A percentile compares a stretch with the other conserved stretches of the same genome.
Conservation (phyloP, 2,113 vertebrate species). For the Agelaius tricolor region DNA sequence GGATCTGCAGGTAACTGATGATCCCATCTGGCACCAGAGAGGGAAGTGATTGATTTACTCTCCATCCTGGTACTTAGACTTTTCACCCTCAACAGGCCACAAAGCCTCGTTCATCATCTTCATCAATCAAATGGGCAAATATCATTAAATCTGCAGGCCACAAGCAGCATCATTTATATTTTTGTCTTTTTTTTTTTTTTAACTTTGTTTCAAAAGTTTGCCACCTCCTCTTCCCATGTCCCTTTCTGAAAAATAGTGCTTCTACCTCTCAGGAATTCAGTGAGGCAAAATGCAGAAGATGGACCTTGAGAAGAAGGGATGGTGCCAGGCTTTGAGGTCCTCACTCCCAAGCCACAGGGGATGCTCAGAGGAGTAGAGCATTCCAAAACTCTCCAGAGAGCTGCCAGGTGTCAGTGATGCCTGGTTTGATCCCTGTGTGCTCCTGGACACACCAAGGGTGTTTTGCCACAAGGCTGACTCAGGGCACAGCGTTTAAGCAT, state of each 20-base stretch:
- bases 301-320: neutral
- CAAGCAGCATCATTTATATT: slow-evolving; percentile 28
- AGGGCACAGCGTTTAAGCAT: neutral
- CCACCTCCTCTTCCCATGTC: neutral
- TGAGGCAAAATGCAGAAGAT: neutral
- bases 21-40: slow-evolving; percentile 62
- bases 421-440: neutral
- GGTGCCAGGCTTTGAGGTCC: neutral
- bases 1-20: slow-evolving; percentile 71
- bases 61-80: slow-evolving; percentile 60
- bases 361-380: neutral
- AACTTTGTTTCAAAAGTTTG: neutral
- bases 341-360: neutral
- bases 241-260: neutral
- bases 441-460: neutral
- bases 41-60: slow-evolving; percentile 75
- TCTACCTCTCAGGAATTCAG: neutral
- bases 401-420: no score
- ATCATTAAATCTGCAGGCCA: slow-evolving; percentile 56
- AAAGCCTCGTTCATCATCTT: slow-evolving; percentile 26
- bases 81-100: slow-evolving; percentile 63
- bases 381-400: neutral
- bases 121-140: slow-evolving; percentile 77
- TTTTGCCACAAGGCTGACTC: neutral
- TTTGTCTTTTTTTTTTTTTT: neutral